Base-by-base conservation (phyloP, 2,888 invertebrate genomes). In the Pemphredon lugubris region DNA sequence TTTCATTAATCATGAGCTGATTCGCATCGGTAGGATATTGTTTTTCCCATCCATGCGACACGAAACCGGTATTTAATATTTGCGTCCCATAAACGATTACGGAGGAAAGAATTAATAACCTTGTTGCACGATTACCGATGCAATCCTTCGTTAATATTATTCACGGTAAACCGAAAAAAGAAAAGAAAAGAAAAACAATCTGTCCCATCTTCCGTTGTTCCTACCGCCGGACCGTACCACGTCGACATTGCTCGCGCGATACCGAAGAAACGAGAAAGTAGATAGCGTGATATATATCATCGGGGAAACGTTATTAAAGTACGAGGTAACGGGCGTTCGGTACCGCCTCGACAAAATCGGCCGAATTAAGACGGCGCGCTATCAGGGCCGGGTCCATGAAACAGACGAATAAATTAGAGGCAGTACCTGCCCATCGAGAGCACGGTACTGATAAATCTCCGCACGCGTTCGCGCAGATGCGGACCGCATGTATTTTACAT, bases 401-500 rank as follows among this genome's bases (percentile, higher is more conserved):
- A 75, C 78, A 79, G 75, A 77, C 79, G 79, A 83, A 84, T 84
- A 84, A 85, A 84, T 84, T 84, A 85, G 79, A 75, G 67, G 57
- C 72, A 69, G 75, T 77, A 73, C 75, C 83, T 83, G 85, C 78
- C 85, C 83, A 86, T 83, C 83, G 83, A 77, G 60, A 74, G 83
- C 79, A 80, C 79, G 74, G 80, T 79, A 81, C 84, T 82, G 84
- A 86, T 84, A 85, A 87, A 86, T 84, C 83, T 82, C 74, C 69
- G 73, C 75, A 74, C 74, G 71, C 77, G 78, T 77, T 66, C 77
- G 74, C 81, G 78, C 83, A 77, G 76, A 78, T 81, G 77, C 78
- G 76, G 73, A 79, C 83, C 77, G 79, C 86, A 83, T 87, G 82
- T 87, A 86, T 84, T 88, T 84, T 87, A 85, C 85, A 87, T 87